Evolutionary conservation across 2,888 invertebrate genomes (phyloP).

Genomic region (Apantesis nais): DNA sequence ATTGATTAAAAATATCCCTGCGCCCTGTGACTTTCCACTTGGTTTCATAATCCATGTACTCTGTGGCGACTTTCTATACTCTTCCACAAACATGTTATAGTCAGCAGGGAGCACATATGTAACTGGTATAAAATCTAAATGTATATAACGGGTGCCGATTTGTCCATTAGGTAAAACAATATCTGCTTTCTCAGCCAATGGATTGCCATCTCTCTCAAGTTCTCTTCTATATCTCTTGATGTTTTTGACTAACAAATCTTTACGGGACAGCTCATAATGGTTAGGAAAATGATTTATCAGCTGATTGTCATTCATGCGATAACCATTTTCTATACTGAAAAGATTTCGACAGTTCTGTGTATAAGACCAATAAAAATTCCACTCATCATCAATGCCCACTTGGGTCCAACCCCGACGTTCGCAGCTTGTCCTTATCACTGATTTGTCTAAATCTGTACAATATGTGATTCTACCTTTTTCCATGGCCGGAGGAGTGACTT

Average conservation of each 20-base stretch:
- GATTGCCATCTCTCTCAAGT: slow-evolving; percentile 94
- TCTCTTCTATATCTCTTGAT: slow-evolving; percentile 97
- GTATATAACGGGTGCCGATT: slow-evolving; percentile 88
- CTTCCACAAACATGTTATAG: slow-evolving; percentile 98
- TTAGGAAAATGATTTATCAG: slow-evolving; percentile 98
- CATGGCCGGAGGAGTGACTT: slow-evolving; percentile 68
- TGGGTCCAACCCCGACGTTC: slow-evolving; percentile 88
- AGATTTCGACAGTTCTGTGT: slow-evolving; percentile 94
- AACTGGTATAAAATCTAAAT: slow-evolving; percentile 96
- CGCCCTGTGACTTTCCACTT: slow-evolving; percentile 95
- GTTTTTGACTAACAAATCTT: slow-evolving; percentile 97
- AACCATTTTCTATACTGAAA: slow-evolving; percentile 84
- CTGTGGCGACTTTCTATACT: slow-evolving; percentile 95
- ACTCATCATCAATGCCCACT: slow-evolving; percentile 94
- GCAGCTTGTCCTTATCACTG: slow-evolving; percentile 62
- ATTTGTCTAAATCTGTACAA: slow-evolving; percentile 66
- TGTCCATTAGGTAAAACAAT: slow-evolving; percentile 84
- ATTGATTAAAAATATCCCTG: slow-evolving; percentile 97
- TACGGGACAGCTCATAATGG: slow-evolving; percentile 96
- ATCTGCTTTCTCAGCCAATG: slow-evolving; percentile 90
- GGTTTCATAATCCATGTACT: slow-evolving; percentile 99
- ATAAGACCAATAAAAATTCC: slow-evolving; percentile 98
- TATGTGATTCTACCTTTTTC: slow-evolving; percentile 78
- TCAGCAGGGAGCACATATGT: slow-evolving; percentile 97
- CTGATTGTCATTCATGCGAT: slow-evolving; percentile 90